Base-by-base conservation (phyloP, 2,888 invertebrate genomes). In the Chrysolina haemoptera region DNA sequence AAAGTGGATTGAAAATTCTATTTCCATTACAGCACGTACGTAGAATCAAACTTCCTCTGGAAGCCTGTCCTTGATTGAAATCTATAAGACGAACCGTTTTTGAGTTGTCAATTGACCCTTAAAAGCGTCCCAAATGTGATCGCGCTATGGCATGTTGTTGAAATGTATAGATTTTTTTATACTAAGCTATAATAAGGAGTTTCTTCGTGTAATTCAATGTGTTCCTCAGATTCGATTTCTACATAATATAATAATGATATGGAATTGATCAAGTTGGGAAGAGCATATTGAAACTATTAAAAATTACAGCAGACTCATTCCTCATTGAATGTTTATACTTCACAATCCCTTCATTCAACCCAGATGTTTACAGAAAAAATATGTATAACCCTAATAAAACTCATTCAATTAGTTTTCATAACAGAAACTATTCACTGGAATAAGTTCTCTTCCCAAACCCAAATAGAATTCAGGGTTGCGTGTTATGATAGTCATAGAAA, bases 341-440 rank as follows among this genome's bases (percentile, higher is more conserved):
- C 53, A 20, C 12, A 53, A 20, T 59, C 27, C 14, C 59, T 10
- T 35, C 27, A n/a, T 10, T 14, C 27, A 35, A 5, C 18, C 59
- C 59, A 59, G 27, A 35, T 59, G 59, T 59, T 59, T 35, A n/a
- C 9, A n/a, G 59, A 59, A 59, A 27, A 59, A 59, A n/a, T 59
- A 59, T 59, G 22, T 22, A 22, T 20, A 59, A 22, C 59, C 59
- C 59, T n/a, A 27, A 27, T 59, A 59, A 27, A 59, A 59, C 14
- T 9, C 35, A 27, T 59, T 59, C 59, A 59, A 59, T n/a, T 35
- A 27, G 35, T 55, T 5, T 20, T 35, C 59, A 59, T 27, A 59
- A 59, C 12, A 59, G 22, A 59, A 22, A 22, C 12, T 59, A 59
- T 59, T 59, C 10, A 35, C 22, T 12, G 22, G 35, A 59, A 59